Percentiles rank a stretch among this genome's conserved stretches.
These are phyloP conservation scores for Sitophilus oryzae DNA, from an alignment of 1,140 invertebrate genomes.

Conservation along the genomic window DNA sequence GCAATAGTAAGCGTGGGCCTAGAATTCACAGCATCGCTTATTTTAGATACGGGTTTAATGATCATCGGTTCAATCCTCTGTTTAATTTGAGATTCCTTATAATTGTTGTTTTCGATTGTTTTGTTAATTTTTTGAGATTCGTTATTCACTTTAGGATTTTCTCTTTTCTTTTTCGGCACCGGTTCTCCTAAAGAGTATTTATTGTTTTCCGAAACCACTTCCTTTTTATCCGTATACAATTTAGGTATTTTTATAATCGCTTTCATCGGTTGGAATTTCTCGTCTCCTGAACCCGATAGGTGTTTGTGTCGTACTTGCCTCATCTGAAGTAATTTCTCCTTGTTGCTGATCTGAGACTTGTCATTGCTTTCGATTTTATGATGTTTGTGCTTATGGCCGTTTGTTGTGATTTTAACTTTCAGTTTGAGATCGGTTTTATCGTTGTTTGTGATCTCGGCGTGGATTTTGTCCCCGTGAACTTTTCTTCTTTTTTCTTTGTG, in stretches of 20 bases:
- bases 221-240: slow-evolving; percentile 9
- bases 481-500: slow-evolving; percentile 38
- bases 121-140: slow-evolving; percentile 5
- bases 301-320: slow-evolving; percentile 41
- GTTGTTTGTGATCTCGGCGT: slow-evolving; percentile 40
- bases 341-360: slow-evolving; percentile 24
- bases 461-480: slow-evolving; percentile 39
- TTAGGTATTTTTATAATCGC: slow-evolving; percentile 26
- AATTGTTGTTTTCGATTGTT: slow-evolving; percentile 19
- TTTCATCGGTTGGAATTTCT: slow-evolving; percentile 22
- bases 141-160: not conserved
- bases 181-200: not conserved
- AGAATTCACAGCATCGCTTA: not conserved
- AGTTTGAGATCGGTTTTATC: slow-evolving; percentile 40
- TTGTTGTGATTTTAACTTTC: slow-evolving; percentile 42
- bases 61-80: slow-evolving; percentile 14
- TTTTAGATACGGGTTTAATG: slow-evolving; percentile 5
- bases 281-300: slow-evolving; percentile 24
- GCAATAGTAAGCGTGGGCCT: not conserved
- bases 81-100: slow-evolving; percentile 7
- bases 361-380: slow-evolving; percentile 29
- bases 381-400: slow-evolving; percentile 41
- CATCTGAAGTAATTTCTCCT: slow-evolving; percentile 43
- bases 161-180: slow-evolving; percentile 15
- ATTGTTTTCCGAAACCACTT: not conserved